Evolutionary conservation across 1,140 invertebrate species (phyloP).

Genomic region (Euschistus heros): DNA sequence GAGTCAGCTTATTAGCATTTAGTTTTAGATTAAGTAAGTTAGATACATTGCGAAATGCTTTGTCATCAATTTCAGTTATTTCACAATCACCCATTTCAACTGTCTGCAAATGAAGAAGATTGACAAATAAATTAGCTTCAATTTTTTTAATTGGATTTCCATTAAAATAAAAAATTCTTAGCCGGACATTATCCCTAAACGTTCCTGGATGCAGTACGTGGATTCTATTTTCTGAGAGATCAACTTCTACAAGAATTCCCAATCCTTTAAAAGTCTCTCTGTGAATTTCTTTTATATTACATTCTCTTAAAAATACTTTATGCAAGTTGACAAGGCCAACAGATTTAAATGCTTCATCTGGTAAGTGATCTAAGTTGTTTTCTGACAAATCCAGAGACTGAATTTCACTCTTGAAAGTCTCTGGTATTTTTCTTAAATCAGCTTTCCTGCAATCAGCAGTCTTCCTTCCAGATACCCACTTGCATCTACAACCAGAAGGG

Average conservation of each 20-base stretch:
- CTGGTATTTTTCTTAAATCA: conserved; percentile 53
- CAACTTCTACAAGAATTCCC: conserved; percentile 73
- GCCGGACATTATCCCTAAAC: conserved; percentile 26
- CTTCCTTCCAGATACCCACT: conserved; percentile 69
- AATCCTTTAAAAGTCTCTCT: conserved; percentile 62
- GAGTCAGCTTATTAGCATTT: conserved; percentile 55
- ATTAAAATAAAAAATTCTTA: conserved; percentile 51
- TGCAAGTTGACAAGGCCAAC: conserved; percentile 66
- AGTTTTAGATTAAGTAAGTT: conserved; percentile 54
- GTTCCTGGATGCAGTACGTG: conserved; percentile 29
- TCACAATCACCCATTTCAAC: conserved; percentile 65
- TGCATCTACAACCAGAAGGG: conserved; percentile 54
- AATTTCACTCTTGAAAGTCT: conserved; percentile 56
- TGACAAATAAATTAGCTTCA: conserved; percentile 62
- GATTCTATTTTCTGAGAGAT: conserved; percentile 60
- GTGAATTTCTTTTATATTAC: conserved; percentile 56
- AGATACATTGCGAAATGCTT: conserved; percentile 58
- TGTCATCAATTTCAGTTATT: conserved; percentile 52
- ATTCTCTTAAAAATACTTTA: conserved; percentile 61
- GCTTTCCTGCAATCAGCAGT: conserved; percentile 64
- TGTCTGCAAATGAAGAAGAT: conserved; percentile 58
- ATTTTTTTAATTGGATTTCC: conserved; percentile 59
- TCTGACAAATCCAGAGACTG: conserved; percentile 63
- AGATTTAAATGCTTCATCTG: conserved; percentile 53
- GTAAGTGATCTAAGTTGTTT: conserved; percentile 55